These are phyloP conservation scores for Pinctada fucata DNA, from an alignment of 2,888 invertebrate genomes.

Conservation along the genomic window DNA sequence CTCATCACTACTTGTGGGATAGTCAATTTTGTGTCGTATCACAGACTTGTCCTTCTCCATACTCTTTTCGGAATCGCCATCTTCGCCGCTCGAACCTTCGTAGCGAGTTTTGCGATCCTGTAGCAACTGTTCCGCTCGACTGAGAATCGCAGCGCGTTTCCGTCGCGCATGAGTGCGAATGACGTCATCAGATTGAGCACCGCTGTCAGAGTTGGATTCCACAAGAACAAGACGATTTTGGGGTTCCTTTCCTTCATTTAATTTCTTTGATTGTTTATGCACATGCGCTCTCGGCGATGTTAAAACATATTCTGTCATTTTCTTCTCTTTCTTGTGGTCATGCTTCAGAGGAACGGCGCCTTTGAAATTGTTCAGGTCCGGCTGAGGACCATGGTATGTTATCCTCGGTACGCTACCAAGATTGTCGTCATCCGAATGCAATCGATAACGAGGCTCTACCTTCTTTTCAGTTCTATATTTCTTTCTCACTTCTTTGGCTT, in stretches of 20 bases:
- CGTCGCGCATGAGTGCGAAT: constrained; percentile 27
- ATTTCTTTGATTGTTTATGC: constrained; percentile 6
- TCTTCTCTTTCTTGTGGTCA: background rate
- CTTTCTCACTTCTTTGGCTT: background rate
- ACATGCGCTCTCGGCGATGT: background rate
- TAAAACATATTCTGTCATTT: background rate
- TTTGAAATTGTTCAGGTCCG: background rate
- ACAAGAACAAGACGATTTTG: background rate
- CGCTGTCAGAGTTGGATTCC: constrained; percentile 15
- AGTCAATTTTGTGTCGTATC: constrained; percentile 5
- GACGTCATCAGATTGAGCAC: constrained; percentile 11
- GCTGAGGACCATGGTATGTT: constrained; percentile 19
- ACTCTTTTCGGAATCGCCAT: constrained; percentile 22
- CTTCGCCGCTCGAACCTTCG: constrained; percentile 29
- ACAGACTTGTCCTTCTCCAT: background rate
- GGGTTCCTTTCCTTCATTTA: background rate
- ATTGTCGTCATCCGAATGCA: background rate
- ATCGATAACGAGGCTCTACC: constrained; percentile 2
- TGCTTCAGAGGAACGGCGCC: constrained; percentile 3
- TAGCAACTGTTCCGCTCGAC: constrained; percentile 51
- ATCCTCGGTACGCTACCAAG: constrained; percentile 11
- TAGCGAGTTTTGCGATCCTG: constrained; percentile 11
- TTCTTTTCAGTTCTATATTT: background rate
- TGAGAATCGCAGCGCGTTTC: constrained; percentile 46
- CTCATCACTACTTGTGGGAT: constrained; percentile 30